A percentile compares a stretch with the other conserved stretches of the same genome.
Conservation (phyloP, 37 sponge, comb jelly and placozoan species). For the Chondrosia reniformis region DNA sequence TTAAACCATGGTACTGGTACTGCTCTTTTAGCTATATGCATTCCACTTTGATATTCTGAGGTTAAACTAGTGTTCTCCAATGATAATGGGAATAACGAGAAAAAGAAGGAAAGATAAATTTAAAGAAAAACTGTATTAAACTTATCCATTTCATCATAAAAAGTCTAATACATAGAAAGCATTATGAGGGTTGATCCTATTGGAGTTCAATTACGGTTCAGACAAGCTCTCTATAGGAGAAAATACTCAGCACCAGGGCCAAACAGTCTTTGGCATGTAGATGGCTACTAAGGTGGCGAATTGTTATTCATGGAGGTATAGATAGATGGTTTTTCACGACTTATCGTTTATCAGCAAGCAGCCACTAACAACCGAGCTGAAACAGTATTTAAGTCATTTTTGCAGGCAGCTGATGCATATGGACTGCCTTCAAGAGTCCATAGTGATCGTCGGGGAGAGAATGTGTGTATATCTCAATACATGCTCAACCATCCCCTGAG, state of each 20-base stretch:
- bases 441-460: constrained; percentile 53
- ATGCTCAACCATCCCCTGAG: constrained; percentile 48
- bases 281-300: not conserved
- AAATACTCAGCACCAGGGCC: not conserved
- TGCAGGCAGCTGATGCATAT: not conserved
- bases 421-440: constrained; percentile 54
- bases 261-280: not conserved
- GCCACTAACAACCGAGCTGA: not conserved
- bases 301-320: not conserved
- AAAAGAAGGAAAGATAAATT: too few relatives aligned
- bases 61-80: too few relatives aligned
- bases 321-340: not conserved
- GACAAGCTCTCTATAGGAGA: not conserved
- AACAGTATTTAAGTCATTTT: not conserved
- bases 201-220: not conserved
- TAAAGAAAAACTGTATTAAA: too few relatives aligned
- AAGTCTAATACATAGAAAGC: too few relatives aligned
- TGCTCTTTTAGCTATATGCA: too few relatives aligned
- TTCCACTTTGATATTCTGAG: too few relatives aligned
- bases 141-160: too few relatives aligned
- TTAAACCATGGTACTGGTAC: too few relatives aligned
- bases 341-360: not conserved
- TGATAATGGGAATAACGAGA: too few relatives aligned
- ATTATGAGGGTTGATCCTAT: not conserved
- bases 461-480: constrained; percentile 32